A percentile compares a stretch with the other conserved stretches of the same genome.
phyloP scores from a whole-genome alignment of 2,888 invertebrate genomes.

The Torymus aiolomorphi region DNA sequence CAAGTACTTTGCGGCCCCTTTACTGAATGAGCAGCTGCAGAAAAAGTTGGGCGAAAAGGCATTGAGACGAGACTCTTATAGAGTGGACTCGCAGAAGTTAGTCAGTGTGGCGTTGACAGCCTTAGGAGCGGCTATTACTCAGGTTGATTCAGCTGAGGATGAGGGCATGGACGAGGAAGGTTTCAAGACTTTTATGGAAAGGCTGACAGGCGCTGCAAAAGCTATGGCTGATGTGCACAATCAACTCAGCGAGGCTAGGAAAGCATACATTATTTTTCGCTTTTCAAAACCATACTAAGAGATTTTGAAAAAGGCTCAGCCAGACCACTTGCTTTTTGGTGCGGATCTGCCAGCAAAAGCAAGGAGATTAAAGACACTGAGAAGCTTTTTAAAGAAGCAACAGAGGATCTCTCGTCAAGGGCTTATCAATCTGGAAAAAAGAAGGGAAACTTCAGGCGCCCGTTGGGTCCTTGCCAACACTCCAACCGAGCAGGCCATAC shows the following conservation, averaged over 20 bases:
- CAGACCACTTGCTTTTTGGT: neutral
- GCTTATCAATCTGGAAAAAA: neutral
- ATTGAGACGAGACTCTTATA: too few relatives aligned
- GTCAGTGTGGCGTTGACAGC: too few relatives aligned
- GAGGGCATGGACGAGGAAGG: neutral
- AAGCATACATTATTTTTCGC: neutral
- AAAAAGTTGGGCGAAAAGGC: too few relatives aligned
- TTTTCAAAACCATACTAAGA: neutral
- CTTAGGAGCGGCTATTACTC: too few relatives aligned
- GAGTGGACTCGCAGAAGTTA: too few relatives aligned
- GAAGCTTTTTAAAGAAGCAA: conserved; percentile 3
- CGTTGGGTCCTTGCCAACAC: neutral
- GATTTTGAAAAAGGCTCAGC: neutral
- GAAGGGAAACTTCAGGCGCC: neutral
- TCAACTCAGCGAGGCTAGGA: neutral
- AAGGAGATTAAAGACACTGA: neutral
- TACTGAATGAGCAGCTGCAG: too few relatives aligned
- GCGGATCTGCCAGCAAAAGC: neutral
- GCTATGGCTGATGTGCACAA: neutral
- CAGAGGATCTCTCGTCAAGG: too few relatives aligned
- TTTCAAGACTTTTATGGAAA: neutral
- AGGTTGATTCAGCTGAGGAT: too few relatives aligned
- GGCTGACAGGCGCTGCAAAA: neutral
- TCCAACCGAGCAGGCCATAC: neutral
- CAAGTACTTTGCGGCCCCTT: too few relatives aligned